Percentiles rank a stretch among this genome's conserved stretches.
Conservation (phyloP, 2,113 vertebrate genomes). For the Apteryx mantelli region DNA sequence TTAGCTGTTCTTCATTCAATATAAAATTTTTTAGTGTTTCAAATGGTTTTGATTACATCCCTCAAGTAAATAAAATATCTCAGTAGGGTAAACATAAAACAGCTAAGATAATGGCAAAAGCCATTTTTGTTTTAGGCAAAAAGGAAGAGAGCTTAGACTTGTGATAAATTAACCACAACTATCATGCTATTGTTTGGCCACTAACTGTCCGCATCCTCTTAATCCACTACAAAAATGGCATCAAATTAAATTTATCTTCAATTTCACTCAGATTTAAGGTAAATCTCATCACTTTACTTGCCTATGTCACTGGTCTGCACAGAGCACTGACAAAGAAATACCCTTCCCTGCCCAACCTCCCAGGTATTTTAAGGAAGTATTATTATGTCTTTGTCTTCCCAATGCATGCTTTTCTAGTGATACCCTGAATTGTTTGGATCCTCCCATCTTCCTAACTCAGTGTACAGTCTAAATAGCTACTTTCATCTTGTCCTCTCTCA, state of each 20-base stretch:
- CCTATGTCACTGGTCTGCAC: neutral
- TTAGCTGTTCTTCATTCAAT: neutral
- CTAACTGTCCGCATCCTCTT: neutral
- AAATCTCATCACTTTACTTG: neutral
- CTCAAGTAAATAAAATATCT: neutral
- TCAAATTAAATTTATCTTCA: neutral
- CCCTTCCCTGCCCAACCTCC: rapidly evolving
- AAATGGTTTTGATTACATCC: neutral
- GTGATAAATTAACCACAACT: neutral
- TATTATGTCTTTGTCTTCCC: neutral
- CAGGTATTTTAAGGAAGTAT: neutral
- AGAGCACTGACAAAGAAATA: neutral
- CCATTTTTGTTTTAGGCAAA: neutral
- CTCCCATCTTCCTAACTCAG: neutral
- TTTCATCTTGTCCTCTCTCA: neutral
- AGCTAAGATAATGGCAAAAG: neutral
- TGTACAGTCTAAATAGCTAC: neutral
- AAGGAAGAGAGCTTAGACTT: neutral
- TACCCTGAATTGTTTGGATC: neutral
- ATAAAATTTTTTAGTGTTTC: neutral
- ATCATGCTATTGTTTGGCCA: neutral
- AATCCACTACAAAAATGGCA: neutral
- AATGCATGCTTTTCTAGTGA: neutral
- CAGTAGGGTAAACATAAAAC: neutral
- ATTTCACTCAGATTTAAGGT: neutral